Conservation (phyloP, 2,888 invertebrate genomes). For the Omphaloscelis lunosa region DNA sequence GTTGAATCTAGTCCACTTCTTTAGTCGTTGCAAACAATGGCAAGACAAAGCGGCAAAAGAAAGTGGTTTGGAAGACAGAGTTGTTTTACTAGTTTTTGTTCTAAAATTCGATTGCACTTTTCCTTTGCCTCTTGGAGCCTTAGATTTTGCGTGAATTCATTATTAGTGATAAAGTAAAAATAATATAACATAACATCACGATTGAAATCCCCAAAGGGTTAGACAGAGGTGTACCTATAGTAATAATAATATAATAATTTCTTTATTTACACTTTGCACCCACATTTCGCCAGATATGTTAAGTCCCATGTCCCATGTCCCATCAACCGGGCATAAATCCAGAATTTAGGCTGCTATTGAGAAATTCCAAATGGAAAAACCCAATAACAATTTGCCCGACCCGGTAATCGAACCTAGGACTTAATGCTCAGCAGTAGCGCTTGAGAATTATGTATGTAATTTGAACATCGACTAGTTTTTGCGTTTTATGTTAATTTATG, state of each 20-base stretch:
- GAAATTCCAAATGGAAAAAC: neutral
- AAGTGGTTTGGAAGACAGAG: conserved; percentile 18
- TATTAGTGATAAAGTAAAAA: neutral
- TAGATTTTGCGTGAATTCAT: neutral
- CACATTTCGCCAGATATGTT: neutral
- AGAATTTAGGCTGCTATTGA: neutral
- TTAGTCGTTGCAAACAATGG: conserved; percentile 32
- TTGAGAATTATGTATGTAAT: too few relatives aligned
- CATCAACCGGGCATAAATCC: too few relatives aligned
- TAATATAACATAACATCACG: neutral
- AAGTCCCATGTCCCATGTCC: neutral
- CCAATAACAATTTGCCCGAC: neutral
- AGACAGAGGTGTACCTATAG: neutral
- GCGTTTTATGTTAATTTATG: too few relatives aligned
- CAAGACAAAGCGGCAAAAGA: conserved; percentile 18
- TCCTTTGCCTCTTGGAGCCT: neutral
- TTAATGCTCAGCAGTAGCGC: neutral
- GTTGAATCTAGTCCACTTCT: conserved; percentile 41
- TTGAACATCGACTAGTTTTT: too few relatives aligned
- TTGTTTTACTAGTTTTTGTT: conserved; percentile 1
- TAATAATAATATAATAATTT: too few relatives aligned
- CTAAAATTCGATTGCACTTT: neutral
- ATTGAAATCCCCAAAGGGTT: neutral
- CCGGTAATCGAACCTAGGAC: neutral
- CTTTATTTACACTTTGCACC: neutral